Evolutionary conservation across 1,140 invertebrate species (phyloP), one percentile per base, ranked within the genome.

Genomic region (Pseudomyrmex gracilis): DNA sequence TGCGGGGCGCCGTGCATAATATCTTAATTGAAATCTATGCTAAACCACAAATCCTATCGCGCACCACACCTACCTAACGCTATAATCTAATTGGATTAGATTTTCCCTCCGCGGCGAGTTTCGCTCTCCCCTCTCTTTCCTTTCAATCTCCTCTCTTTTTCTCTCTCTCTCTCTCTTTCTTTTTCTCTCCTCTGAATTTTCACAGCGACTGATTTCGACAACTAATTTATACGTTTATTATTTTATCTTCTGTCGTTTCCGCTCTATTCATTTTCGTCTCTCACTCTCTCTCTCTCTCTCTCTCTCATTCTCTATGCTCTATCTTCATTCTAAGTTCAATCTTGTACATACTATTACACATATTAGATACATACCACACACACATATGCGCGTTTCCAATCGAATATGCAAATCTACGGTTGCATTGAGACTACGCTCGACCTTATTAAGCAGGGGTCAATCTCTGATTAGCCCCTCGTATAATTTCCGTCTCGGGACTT

Each of bases 21-120:
- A 88, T 93, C 90, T 92, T 91, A 92, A 93, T 93, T 92, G 90
- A 91, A 92, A 92, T 93, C 90, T 91, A 89, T 78, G 77, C 76
- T 85, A 71, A 34, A 60, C 85, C 85, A 73, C 88, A 87, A 88
- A 90, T 90, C 87, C 74, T 83, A 86, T 71, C 43, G 49, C 61
- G 70, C 86, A 85, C 85, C 74, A 74, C 89, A 88, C 85, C 84
- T 76, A 86, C 68, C 68, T 85, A 76, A 87, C 84, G 68, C 78
- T 64, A 89, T 89, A 90, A 88, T 78, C 90, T 93, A 90, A 93
- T 92, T 93, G 80, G 80, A 91, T 90, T 90, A 90, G 87, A 91
- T 87, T 89, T 85, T 88, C 84, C 90, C 84, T 84, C 70, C 66
- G 78, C 87, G 90, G 90, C 89, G 60, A 88, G 0, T 87, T 85